phyloP scores from a whole-genome alignment of 1,140 invertebrate genomes.

The Microplitis mediator region DNA sequence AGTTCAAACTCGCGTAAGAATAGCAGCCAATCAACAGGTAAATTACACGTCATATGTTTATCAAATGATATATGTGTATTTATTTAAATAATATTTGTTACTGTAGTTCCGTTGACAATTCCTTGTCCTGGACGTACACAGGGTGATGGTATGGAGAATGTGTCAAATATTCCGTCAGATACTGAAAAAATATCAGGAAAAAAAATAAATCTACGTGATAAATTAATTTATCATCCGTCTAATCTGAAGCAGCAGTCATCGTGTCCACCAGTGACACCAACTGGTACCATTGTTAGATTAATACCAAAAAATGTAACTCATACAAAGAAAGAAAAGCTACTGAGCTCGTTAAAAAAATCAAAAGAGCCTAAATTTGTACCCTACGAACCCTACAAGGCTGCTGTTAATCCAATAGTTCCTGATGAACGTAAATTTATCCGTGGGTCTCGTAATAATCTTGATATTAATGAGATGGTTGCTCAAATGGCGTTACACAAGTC shows the following conservation, averaged over 20 bases:
- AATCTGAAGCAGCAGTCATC: slow-evolving; percentile 54
- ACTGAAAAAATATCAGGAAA: slow-evolving; percentile 39
- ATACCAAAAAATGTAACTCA: slow-evolving; percentile 52
- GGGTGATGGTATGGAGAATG: slow-evolving; percentile 66
- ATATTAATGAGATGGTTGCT: slow-evolving; percentile 71
- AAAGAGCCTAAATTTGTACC: slow-evolving; percentile 86
- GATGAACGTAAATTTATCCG: slow-evolving; percentile 60
- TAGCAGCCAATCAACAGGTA: slow-evolving; percentile 23
- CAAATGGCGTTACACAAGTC: slow-evolving; percentile 69
- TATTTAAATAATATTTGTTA: not conserved
- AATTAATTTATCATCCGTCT: slow-evolving; percentile 60
- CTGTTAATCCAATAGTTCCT: slow-evolving; percentile 77
- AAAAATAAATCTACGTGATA: slow-evolving; percentile 51
- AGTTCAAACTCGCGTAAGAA: not conserved
- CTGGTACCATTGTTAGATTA: slow-evolving; percentile 59
- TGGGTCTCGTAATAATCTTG: slow-evolving; percentile 69
- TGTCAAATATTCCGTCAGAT: not conserved
- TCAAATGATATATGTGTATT: not conserved
- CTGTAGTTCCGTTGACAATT: slow-evolving; percentile 43
- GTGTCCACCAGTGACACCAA: slow-evolving; percentile 55
- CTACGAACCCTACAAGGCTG: slow-evolving; percentile 86
- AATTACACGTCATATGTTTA: not conserved
- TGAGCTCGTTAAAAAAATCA: slow-evolving; percentile 59
- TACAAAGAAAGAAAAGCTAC: slow-evolving; percentile 52
- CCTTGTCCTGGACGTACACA: slow-evolving; percentile 55